Conservation (phyloP, 2,797 vertebrate genomes). For the Botia kubotai region DNA sequence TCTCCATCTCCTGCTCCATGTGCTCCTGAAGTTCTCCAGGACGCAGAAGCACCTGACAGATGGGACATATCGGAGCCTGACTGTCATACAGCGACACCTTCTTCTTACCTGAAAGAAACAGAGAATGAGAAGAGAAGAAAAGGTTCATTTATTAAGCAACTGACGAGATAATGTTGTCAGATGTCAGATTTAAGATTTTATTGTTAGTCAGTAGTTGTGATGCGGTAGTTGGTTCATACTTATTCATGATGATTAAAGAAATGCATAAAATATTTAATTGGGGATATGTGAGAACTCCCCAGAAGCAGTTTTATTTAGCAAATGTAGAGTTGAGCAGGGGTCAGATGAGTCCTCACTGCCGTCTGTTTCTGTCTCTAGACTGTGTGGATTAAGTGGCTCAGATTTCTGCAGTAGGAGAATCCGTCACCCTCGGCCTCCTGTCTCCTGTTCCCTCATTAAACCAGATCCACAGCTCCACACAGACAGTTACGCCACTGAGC, state of each 20-base stretch:
- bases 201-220: too few relatives aligned
- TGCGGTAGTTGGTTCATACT: too few relatives aligned
- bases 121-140: conserved; percentile 58
- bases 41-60: conserved; percentile 95
- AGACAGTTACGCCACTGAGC: conserved; percentile 51
- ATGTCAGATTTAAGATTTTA: neutral
- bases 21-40: conserved; percentile 96
- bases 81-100: conserved; percentile 95
- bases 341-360: conserved; percentile 41
- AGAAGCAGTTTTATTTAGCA: neutral
- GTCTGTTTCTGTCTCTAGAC: conserved; percentile 48
- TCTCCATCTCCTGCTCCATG: conserved; percentile 98
- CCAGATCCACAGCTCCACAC: conserved; percentile 50
- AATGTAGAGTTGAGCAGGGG: conserved; percentile 36
- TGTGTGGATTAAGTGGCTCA: conserved; percentile 64
- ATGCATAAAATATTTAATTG: neutral
- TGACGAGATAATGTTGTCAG: neutral
- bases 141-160: neutral
- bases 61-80: conserved; percentile 96
- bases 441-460: conserved; percentile 64
- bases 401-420: conserved; percentile 63
- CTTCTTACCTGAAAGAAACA: conserved; percentile 89
- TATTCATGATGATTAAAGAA: too few relatives aligned
- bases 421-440: conserved; percentile 56
- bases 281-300: neutral